Evolutionary conservation across 2,888 invertebrate species (phyloP).

Genomic region (Gandaritis pyraliata): DNA sequence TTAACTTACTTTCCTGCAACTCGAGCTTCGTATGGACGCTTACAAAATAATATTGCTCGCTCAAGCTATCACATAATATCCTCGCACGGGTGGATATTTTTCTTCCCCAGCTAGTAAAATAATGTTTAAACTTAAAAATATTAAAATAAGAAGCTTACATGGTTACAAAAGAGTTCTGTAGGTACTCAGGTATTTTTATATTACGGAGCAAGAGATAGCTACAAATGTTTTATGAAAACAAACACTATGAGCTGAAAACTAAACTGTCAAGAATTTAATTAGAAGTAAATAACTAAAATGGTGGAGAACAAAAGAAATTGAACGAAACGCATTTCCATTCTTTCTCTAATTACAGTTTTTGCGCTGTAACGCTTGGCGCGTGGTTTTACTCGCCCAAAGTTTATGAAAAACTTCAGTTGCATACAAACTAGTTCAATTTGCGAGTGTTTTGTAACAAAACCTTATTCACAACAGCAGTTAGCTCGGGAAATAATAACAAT

Average conservation of each 20-base stretch:
- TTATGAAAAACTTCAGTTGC: slow-evolving; percentile 72
- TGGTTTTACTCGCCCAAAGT: slow-evolving; percentile 60
- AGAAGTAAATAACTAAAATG: slow-evolving; percentile 55
- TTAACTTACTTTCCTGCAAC: slow-evolving; percentile 1
- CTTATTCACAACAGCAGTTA: slow-evolving; percentile 35
- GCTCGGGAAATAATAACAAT: slow-evolving; percentile 33
- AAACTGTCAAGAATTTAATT: slow-evolving; percentile 62
- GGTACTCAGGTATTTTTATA: neutral
- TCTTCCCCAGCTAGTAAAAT: slow-evolving; percentile 8
- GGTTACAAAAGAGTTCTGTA: neutral
- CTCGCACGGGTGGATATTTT: slow-evolving; percentile 21
- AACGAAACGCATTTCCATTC: slow-evolving; percentile 64
- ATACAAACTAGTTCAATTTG: slow-evolving; percentile 70
- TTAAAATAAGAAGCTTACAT: neutral
- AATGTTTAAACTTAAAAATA: slow-evolving; percentile 13
- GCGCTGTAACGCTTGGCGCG: slow-evolving; percentile 57
- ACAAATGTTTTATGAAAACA: too few relatives aligned
- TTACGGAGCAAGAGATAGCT: too few relatives aligned
- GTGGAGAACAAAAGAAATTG: slow-evolving; percentile 55
- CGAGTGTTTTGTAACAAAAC: slow-evolving; percentile 57
- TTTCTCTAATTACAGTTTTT: slow-evolving; percentile 73
- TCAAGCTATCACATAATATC: slow-evolving; percentile 20
- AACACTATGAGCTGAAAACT: slow-evolving; percentile 23
- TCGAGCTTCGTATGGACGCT: slow-evolving; percentile 12
- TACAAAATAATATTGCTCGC: slow-evolving; percentile 19